These are phyloP conservation scores for Polydrusus cervinus DNA, from an alignment of 2,888 invertebrate genomes.

Conservation along the genomic window DNA sequence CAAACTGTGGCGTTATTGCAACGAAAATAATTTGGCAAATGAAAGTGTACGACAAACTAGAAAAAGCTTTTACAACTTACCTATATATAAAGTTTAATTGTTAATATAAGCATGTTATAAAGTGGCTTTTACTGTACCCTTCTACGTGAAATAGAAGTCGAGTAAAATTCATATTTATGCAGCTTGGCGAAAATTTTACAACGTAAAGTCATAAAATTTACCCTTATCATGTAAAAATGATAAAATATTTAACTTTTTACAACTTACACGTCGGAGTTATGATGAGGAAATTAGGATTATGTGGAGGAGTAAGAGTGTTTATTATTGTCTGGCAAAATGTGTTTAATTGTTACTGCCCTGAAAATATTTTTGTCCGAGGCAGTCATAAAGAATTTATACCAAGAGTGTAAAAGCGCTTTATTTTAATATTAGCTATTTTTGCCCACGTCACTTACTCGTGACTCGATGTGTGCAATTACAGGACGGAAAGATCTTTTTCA, in stretches of 20 bases:
- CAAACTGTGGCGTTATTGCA: too few species aligned
- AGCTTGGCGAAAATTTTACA: conserved; percentile 28
- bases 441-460: too few species aligned
- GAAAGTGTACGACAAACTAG: background rate
- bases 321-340: background rate
- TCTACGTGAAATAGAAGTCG: conserved; percentile 7
- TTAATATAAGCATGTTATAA: conserved; percentile 8
- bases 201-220: conserved; percentile 28
- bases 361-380: background rate
- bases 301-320: background rate
- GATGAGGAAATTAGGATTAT: background rate
- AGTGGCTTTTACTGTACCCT: conserved; percentile 17
- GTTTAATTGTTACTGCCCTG: background rate
- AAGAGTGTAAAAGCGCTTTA: too few species aligned
- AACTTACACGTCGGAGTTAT: conserved; percentile 1
- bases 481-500: too few species aligned
- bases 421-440: too few species aligned
- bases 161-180: conserved; percentile 40
- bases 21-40: background rate
- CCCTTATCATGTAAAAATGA: conserved; percentile 38
- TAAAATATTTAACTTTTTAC: conserved; percentile 35
- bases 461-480: too few species aligned
- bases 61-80: conserved; percentile 1
- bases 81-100: background rate
- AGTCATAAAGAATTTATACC: too few species aligned